phyloP scores from a whole-genome alignment of 2,888 invertebrate genomes.

The Elegia similella region DNA sequence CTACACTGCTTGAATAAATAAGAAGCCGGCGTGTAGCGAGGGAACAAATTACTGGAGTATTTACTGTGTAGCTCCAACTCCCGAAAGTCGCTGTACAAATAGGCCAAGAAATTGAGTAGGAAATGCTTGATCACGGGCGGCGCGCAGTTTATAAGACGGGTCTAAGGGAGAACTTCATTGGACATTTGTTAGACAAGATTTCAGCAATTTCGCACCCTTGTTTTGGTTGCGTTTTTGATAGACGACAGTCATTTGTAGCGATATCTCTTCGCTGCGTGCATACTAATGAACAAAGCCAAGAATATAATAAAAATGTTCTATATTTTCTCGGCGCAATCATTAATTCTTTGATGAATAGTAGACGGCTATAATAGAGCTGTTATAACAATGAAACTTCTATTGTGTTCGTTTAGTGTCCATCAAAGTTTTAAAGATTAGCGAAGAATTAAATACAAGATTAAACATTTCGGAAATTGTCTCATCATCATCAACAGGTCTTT shows the following conservation, averaged over 20 bases:
- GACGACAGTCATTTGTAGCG: background rate
- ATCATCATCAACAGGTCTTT: too few species aligned
- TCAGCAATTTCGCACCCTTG: slow-evolving; percentile 16
- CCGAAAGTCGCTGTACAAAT: slow-evolving; percentile 26
- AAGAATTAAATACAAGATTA: too few species aligned
- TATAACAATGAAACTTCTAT: too few species aligned
- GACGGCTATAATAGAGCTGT: too few species aligned
- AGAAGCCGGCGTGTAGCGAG: slow-evolving; percentile 16
- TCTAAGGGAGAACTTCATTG: slow-evolving; percentile 21
- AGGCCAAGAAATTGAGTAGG: slow-evolving; percentile 24
- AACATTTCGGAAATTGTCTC: too few species aligned
- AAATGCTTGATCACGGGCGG: slow-evolving; percentile 28
- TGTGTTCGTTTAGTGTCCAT: too few species aligned
- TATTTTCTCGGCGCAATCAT: too few species aligned
- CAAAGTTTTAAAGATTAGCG: too few species aligned
- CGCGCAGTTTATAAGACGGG: slow-evolving; percentile 27
- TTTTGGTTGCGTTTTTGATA: background rate
- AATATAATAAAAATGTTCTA: background rate
- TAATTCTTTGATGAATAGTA: too few species aligned
- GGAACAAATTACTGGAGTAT: slow-evolving; percentile 27
- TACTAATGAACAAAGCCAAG: background rate
- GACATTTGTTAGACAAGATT: slow-evolving; percentile 31
- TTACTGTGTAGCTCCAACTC: slow-evolving; percentile 26
- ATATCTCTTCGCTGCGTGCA: background rate
- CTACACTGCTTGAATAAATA: slow-evolving; percentile 23